Evolutionary conservation across 2,888 invertebrate species (phyloP).

Genomic region (Drosophila nr. perissopoda): DNA sequence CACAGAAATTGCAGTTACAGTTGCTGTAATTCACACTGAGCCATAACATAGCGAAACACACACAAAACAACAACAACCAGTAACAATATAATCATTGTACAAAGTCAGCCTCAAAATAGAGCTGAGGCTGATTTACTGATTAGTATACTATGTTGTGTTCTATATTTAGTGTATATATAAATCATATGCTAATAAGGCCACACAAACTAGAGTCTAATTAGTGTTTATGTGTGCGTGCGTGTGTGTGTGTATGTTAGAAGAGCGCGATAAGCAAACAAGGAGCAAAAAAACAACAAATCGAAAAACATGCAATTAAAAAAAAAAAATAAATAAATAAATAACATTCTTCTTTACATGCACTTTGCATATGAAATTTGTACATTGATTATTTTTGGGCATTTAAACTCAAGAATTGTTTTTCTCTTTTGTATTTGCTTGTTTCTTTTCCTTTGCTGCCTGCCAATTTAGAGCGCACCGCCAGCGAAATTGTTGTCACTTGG

Average conservation of each 20-base stretch:
- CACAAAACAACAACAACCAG: constrained; percentile 7
- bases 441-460: constrained; percentile 18
- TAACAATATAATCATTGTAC: constrained; percentile 13
- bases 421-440: constrained; percentile 44
- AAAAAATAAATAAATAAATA: background rate
- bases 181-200: constrained; percentile 23
- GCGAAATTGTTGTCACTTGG: constrained; percentile 93
- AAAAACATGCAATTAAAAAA: constrained; percentile 18
- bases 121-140: constrained; percentile 37
- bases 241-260: constrained; percentile 3
- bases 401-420: constrained; percentile 42
- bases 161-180: constrained; percentile 16
- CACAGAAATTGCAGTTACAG: constrained; percentile 18
- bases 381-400: constrained; percentile 10
- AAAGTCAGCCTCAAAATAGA: constrained; percentile 8
- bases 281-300: constrained; percentile 33
- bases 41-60: constrained; percentile 1
- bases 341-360: background rate
- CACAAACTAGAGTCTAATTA: constrained; percentile 17
- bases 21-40: constrained; percentile 27
- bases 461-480: constrained; percentile 86
- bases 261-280: constrained; percentile 33
- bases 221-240: background rate
- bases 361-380: constrained; percentile 11
- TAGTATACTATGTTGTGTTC: background rate